These are phyloP conservation scores for Loripinus fragilis DNA, from an alignment of 2,888 invertebrate species.

Conservation along the genomic window DNA sequence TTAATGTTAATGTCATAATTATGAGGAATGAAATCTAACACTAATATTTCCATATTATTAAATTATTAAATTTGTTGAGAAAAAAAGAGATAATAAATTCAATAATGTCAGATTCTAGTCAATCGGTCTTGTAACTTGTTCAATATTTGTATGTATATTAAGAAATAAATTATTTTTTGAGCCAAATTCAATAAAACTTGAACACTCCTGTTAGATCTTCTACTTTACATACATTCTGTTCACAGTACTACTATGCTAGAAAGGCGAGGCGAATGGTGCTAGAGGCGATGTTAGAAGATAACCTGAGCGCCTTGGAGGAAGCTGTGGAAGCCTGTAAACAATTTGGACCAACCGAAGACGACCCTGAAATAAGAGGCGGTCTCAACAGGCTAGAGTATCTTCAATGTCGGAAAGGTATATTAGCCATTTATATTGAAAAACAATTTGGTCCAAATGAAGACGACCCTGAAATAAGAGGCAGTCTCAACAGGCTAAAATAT, in stretches of 20 bases:
- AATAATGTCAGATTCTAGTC: no score
- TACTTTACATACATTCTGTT: neutral
- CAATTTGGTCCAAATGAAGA: slow-evolving; percentile 38
- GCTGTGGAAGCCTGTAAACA: slow-evolving; percentile 57
- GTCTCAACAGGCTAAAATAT: slow-evolving; percentile 32
- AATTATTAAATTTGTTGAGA: no score
- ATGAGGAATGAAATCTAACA: no score
- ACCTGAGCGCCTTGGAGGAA: slow-evolving; percentile 43
- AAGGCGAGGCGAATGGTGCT: slow-evolving; percentile 42
- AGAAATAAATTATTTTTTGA: no score
- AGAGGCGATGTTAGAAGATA: slow-evolving; percentile 53
- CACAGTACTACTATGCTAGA: slow-evolving; percentile 39
- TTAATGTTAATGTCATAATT: no score
- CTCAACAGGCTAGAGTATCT: slow-evolving; percentile 39
- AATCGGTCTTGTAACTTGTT: no score
- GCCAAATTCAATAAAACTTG: no score
- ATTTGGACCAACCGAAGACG: slow-evolving; percentile 41
- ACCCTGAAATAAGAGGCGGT: slow-evolving; percentile 42
- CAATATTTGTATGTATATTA: no score
- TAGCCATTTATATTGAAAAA: no score
- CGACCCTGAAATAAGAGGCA: slow-evolving; percentile 47
- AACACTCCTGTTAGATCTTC: no score
- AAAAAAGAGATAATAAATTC: no score
- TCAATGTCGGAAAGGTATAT: slow-evolving; percentile 47
- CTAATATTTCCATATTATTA: no score